phyloP scores from a whole-genome alignment of 1,140 invertebrate species.

The Holotrichia oblita region DNA sequence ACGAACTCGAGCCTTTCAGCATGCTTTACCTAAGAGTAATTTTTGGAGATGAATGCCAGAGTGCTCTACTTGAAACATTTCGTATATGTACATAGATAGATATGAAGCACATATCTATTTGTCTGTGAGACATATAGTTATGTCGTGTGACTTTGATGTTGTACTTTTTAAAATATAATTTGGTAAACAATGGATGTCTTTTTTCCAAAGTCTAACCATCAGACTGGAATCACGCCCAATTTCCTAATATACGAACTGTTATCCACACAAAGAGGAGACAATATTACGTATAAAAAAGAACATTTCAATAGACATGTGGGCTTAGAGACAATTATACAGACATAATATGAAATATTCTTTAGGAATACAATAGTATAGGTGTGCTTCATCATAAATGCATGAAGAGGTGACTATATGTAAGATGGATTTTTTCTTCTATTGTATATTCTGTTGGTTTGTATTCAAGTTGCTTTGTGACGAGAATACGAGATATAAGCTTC shows the following conservation, averaged over 20 bases:
- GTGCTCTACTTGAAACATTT: not conserved
- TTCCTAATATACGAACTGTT: not conserved
- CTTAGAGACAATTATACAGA: not conserved
- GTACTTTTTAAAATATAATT: not conserved
- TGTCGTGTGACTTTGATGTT: not conserved
- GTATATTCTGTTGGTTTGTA: not conserved
- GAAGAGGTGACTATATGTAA: not conserved
- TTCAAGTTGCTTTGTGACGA: not conserved
- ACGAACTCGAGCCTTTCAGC: not conserved
- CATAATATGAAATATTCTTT: not conserved
- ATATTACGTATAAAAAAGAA: not conserved
- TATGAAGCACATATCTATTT: too few relatives aligned
- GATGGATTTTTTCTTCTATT: not conserved
- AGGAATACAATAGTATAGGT: not conserved
- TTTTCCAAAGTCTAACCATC: not conserved
- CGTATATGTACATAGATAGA: not conserved
- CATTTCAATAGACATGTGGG: not conserved
- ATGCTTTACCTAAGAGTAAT: not conserved
- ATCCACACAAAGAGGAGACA: not conserved
- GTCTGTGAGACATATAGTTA: too few relatives aligned
- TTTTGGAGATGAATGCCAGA: not conserved
- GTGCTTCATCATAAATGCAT: slow-evolving; percentile 16
- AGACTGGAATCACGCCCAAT: not conserved
- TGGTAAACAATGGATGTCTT: not conserved
- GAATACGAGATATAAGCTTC: not conserved